Conservation (phyloP, 2,113 vertebrate genomes). For the Stigmatopora argus region DNA sequence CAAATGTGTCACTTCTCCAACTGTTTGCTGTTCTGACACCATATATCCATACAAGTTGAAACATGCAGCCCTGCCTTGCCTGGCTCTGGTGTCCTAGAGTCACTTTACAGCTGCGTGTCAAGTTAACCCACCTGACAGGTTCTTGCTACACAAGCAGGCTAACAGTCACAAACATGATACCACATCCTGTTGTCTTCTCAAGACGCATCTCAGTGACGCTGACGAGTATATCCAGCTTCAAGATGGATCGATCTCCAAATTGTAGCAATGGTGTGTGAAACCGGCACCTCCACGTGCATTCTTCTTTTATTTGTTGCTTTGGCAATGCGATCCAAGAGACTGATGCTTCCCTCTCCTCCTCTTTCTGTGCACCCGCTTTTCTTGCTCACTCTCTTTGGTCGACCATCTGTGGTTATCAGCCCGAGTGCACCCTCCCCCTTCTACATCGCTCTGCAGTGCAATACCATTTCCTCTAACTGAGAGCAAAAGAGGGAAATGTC, state of each 20-base stretch:
- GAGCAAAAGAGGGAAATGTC: conserved; percentile 44
- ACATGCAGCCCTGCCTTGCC: conserved; percentile 1
- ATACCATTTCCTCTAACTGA: conserved; percentile 80
- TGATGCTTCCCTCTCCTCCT: conserved; percentile 45
- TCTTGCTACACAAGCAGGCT: conserved; percentile 31
- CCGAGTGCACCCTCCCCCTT: conserved; percentile 51
- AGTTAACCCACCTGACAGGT: conserved; percentile 52
- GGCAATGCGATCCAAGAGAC: conserved; percentile 29
- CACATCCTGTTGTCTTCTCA: conserved; percentile 40
- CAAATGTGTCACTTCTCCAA: conserved; percentile 58
- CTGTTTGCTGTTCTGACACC: conserved; percentile 18
- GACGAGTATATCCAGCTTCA: conserved; percentile 24
- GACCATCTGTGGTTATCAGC: conserved; percentile 70
- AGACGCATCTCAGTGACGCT: conserved; percentile 11
- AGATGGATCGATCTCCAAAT: conserved; percentile 19
- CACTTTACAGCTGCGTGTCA: conserved; percentile 57
- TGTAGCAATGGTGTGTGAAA: conserved; percentile 21
- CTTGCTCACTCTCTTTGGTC: conserved; percentile 55
- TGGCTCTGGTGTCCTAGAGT: conserved; percentile 33
- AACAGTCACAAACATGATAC: conserved; percentile 16
- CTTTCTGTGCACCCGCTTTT: conserved; percentile 34
- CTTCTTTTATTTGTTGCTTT: conserved; percentile 30
- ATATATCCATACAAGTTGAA: neutral
- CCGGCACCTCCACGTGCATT: conserved; percentile 7
- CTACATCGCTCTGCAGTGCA: conserved; percentile 66